Evolutionary conservation across 2,797 vertebrate genomes (phyloP).

Genomic region (Heterohyrax brucei): DNA sequence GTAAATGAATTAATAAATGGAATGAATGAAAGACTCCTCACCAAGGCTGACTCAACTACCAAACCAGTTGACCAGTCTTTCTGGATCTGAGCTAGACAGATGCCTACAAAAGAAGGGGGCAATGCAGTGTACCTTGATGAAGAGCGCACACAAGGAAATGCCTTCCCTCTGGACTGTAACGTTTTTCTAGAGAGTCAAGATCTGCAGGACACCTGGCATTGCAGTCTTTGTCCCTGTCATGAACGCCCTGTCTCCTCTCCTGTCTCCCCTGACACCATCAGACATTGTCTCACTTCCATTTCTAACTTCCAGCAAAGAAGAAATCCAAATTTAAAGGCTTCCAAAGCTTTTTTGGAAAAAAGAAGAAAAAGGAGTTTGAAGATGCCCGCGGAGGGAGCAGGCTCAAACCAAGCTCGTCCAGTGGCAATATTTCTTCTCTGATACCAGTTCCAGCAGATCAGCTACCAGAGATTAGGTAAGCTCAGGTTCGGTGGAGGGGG

Average conservation of each 20-base stretch:
- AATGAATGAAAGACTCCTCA: slow-evolving; percentile 19
- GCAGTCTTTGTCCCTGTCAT: background rate
- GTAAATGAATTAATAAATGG: slow-evolving; percentile 7
- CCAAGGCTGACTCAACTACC: slow-evolving; percentile 2
- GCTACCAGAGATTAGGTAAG: slow-evolving; percentile 63
- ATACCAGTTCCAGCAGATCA: slow-evolving; percentile 88
- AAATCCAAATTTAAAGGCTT: slow-evolving; percentile 97
- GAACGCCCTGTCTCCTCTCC: background rate
- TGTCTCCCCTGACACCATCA: slow-evolving; percentile 28
- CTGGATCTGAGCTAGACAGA: slow-evolving; percentile 27
- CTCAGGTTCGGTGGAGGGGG: background rate
- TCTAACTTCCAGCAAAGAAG: slow-evolving; percentile 94
- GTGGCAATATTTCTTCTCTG: slow-evolving; percentile 89
- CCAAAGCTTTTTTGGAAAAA: slow-evolving; percentile 96
- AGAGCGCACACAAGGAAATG: slow-evolving; percentile 36
- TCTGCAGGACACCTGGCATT: background rate
- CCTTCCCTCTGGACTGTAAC: slow-evolving; percentile 32
- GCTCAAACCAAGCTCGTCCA: slow-evolving; percentile 93
- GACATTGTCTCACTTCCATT: slow-evolving; percentile 49
- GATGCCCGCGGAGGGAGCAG: slow-evolving; percentile 84
- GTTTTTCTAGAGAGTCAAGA: slow-evolving; percentile 17
- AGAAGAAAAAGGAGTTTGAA: slow-evolving; percentile 94
- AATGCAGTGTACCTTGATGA: background rate
- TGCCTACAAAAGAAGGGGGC: background rate
- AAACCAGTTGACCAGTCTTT: slow-evolving; percentile 21